phyloP scores from a whole-genome alignment of 1,140 invertebrate species.

The Caenorhabditis inopinata region DNA sequence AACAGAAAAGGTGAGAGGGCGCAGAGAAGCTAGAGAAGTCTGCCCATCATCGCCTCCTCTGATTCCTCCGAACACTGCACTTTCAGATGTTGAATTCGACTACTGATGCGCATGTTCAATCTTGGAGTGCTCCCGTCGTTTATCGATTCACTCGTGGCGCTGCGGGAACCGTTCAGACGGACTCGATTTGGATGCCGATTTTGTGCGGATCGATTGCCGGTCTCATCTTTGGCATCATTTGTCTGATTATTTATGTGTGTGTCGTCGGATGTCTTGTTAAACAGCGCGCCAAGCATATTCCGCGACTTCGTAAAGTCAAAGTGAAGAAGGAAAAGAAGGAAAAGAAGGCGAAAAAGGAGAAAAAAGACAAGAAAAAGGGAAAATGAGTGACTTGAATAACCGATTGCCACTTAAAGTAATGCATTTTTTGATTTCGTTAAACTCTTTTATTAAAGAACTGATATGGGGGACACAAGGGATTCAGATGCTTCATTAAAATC shows the following conservation, averaged over 20 bases:
- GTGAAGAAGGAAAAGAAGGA: slow-evolving; percentile 20
- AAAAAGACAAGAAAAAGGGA: not conserved
- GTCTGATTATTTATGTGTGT: slow-evolving; percentile 25
- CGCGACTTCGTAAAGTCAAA: not conserved
- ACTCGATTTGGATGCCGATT: not conserved
- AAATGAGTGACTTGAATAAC: not conserved
- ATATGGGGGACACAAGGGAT: no score
- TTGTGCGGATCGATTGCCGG: not conserved
- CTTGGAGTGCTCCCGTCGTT: not conserved
- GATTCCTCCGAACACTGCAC: not conserved
- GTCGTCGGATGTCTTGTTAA: slow-evolving; percentile 4
- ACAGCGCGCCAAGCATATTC: not conserved
- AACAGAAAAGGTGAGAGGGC: not conserved
- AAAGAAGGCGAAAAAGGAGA: not conserved
- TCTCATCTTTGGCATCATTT: not conserved
- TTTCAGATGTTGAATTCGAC: slow-evolving; percentile 10
- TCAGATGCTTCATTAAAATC: no score
- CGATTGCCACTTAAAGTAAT: no score
- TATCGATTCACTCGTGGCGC: not conserved
- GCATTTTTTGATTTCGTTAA: no score
- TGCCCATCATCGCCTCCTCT: not conserved
- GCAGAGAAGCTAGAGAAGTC: not conserved
- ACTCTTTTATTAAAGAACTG: no score
- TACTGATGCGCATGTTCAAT: no score
- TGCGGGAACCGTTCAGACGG: not conserved